Evolutionary conservation across 2,797 vertebrate genomes (phyloP).

Genomic region (Hemibagrus guttatus): DNA sequence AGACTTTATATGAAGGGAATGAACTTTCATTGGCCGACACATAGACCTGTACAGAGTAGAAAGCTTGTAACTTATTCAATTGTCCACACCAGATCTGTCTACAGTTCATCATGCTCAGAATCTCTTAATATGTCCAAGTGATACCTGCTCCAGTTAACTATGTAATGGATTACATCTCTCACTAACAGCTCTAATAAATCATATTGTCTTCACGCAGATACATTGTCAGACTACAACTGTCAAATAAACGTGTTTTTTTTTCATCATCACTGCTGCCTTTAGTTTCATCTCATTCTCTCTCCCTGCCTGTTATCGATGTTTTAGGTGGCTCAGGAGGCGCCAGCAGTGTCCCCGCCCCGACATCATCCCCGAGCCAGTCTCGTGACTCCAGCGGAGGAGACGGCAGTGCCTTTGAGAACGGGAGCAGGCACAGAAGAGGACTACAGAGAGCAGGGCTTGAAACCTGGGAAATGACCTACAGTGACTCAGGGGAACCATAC

Average conservation of each 20-base stretch:
- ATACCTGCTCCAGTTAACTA: background rate
- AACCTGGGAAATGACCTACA: conserved; percentile 77
- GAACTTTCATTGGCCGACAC: background rate
- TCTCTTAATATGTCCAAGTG: background rate
- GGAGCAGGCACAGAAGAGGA: conserved; percentile 42
- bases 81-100: background rate
- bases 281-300: conserved; percentile 21
- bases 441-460: conserved; percentile 55
- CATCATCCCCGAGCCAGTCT: conserved; percentile 72
- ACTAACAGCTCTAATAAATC: background rate
- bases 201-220: background rate
- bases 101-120: background rate
- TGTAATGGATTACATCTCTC: background rate
- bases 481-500: conserved; percentile 73
- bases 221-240: background rate
- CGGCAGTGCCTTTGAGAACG: conserved; percentile 64
- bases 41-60: background rate
- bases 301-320: conserved; percentile 28
- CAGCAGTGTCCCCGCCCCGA: conserved; percentile 64
- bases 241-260: background rate
- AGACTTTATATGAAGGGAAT: conserved; percentile 1
- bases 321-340: conserved; percentile 65
- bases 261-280: background rate
- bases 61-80: background rate
- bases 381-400: conserved; percentile 67